Percentiles rank a stretch among this genome's conserved stretches.
phyloP scores from a whole-genome alignment of 2,888 invertebrate species.

The Oasisia sp. region DNA sequence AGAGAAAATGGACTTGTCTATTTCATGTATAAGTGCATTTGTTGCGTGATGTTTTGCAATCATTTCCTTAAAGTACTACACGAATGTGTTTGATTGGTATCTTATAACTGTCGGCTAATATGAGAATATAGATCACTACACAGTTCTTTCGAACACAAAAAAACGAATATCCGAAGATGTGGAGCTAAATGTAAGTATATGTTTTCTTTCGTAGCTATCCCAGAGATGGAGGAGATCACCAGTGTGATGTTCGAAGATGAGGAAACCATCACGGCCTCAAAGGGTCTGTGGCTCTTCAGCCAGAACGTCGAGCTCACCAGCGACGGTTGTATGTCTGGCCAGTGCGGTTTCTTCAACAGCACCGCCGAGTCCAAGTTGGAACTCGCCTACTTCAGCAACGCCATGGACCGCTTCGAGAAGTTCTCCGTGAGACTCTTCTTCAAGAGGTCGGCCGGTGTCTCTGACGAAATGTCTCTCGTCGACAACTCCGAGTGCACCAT shows the following conservation, averaged over 20 bases:
- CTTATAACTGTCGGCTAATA: too few relatives aligned
- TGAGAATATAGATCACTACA: too few relatives aligned
- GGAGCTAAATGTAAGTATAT: neutral
- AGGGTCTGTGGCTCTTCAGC: conserved; percentile 14
- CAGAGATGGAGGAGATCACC: neutral
- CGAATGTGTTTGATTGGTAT: too few relatives aligned
- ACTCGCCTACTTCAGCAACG: conserved; percentile 17
- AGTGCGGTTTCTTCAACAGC: conserved; percentile 25
- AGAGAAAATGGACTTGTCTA: too few relatives aligned
- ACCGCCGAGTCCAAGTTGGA: conserved; percentile 17
- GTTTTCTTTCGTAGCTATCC: neutral
- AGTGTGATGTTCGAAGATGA: neutral
- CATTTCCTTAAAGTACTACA: too few relatives aligned
- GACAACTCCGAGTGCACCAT: neutral
- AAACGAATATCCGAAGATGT: neutral
- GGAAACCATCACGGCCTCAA: neutral
- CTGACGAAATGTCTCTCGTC: neutral
- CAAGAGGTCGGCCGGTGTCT: neutral
- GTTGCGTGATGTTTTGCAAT: too few relatives aligned
- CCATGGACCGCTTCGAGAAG: conserved; percentile 8
- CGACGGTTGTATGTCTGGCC: neutral
- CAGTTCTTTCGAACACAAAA: too few relatives aligned
- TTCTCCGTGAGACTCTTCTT: conserved; percentile 20
- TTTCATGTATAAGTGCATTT: too few relatives aligned
- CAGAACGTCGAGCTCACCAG: neutral